Conservation (phyloP, 2,888 invertebrate genomes). For the Rhagonycha lutea region DNA sequence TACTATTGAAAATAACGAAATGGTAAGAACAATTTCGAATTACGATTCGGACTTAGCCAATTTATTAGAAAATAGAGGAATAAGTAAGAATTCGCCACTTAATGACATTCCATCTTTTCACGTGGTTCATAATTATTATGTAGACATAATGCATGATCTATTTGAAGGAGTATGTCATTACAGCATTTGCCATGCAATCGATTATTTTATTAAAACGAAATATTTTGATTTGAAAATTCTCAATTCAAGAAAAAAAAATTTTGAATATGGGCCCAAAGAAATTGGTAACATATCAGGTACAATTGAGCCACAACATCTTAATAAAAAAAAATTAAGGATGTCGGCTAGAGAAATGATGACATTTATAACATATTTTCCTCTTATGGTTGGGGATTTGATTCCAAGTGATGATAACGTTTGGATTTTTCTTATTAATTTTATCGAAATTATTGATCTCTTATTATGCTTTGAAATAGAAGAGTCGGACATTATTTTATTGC, state of each 20-base stretch:
- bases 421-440: conserved; percentile 32
- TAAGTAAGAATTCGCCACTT: conserved; percentile 15
- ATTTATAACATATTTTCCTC: no score
- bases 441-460: conserved; percentile 32
- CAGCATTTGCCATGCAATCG: conserved; percentile 15
- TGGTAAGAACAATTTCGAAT: neutral
- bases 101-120: conserved; percentile 30
- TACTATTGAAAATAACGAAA: conserved; percentile 16
- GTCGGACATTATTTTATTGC: conserved; percentile 11
- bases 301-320: conserved; percentile 11
- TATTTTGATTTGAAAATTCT: conserved; percentile 21
- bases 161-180: conserved; percentile 19
- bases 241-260: conserved; percentile 18
- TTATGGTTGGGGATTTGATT: no score
- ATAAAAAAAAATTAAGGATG: conserved; percentile 24
- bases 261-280: conserved; percentile 25
- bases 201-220: conserved; percentile 21
- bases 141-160: conserved; percentile 28
- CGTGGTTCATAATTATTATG: conserved; percentile 20
- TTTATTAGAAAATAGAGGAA: conserved; percentile 20
- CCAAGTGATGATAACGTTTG: conserved; percentile 34
- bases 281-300: conserved; percentile 20
- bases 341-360: conserved; percentile 35
- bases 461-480: conserved; percentile 22
- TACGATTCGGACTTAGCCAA: conserved; percentile 1